Conservation (phyloP, 2,797 vertebrate species). For the Phalanger gymnotis region DNA sequence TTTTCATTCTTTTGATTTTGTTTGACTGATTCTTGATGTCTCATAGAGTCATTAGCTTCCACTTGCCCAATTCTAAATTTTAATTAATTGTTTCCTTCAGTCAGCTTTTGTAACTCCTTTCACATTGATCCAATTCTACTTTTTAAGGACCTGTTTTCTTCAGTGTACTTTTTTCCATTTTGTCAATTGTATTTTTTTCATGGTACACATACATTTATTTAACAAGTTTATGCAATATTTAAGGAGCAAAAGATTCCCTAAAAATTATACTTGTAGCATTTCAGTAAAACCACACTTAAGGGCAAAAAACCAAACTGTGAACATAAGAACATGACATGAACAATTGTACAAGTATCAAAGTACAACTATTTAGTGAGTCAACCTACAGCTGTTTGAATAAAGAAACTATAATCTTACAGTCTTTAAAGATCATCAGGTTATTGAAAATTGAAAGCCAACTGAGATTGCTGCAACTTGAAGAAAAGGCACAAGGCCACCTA, state of each 20-base stretch:
- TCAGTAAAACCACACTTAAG: neutral
- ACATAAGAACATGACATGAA: slow-evolving; percentile 27
- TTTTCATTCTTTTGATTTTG: too few relatives aligned
- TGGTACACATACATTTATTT: slow-evolving; percentile 38
- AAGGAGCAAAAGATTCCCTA: slow-evolving; percentile 54
- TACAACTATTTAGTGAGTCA: slow-evolving; percentile 30
- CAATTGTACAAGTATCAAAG: slow-evolving; percentile 26
- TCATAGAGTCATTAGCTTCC: too few relatives aligned
- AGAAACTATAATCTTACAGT: slow-evolving; percentile 32
- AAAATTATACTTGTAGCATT: neutral
- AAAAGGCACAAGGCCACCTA: neutral
- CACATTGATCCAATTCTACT: too few relatives aligned
- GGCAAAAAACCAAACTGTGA: slow-evolving; percentile 32
- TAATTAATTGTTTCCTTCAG: too few relatives aligned
- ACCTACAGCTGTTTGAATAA: slow-evolving; percentile 34
- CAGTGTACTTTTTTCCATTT: too few relatives aligned
- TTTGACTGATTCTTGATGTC: too few relatives aligned
- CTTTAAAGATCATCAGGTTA: slow-evolving; percentile 57
- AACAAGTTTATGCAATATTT: slow-evolving; percentile 24
- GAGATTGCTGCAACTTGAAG: slow-evolving; percentile 39
- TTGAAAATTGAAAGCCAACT: slow-evolving; percentile 2
- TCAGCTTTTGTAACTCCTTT: too few relatives aligned
- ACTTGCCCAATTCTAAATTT: too few relatives aligned
- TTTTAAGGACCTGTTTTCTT: too few relatives aligned
- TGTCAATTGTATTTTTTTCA: neutral